Base-by-base conservation (phyloP, 2,797 vertebrate genomes). In the Saxicola maurus region DNA sequence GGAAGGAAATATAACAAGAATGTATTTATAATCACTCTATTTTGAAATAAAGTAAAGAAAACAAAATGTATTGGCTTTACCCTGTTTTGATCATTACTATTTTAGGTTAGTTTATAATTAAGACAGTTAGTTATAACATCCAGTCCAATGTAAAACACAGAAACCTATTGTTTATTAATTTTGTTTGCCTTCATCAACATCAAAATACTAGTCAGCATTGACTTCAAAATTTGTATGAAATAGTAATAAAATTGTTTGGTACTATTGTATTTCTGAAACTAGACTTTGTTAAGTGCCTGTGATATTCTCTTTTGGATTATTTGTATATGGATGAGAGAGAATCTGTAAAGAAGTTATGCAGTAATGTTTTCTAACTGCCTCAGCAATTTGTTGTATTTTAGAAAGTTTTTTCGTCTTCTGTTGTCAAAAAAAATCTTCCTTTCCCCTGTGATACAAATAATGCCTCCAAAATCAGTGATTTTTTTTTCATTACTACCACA, bases 21-120 rank as follows among this genome's bases (percentile, higher is more conserved):
- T 97, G 95, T 96, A 97, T 97, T 97, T 96, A 97, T 95, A 95
- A 95, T 94, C 55, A 92, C 87, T 93, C 77, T 97, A 96, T 97
- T 97, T 97, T 97, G 86, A 96, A 97, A 97, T 97, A 97, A 97
- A 97, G 74, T 93, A 95, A 95, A 96, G 86, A 96, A 95, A 96
- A 94, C 13, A 90, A 89, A 96, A 92, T 79, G 35, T 94, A 94
- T 94, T 96, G 87, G 67, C 95, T 97, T 96, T 96, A 96, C 87
- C 89, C 86, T 97, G 87, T 78, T 95, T 96, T 43, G 8, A 82
- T 95, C 94, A 87, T 95, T 95, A 78, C 62, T 88, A 88, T 90
- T 94, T 82, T 91, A 95, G 85, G 59, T 91, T 95, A 95, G 61
- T 81, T 94, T 92, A 67, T 95, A 93, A 91, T 91, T 88, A 40